Percentiles rank a stretch among this genome's conserved stretches.
Conservation (phyloP, 2,888 invertebrate genomes). For the Kryphioiulus occultus region DNA sequence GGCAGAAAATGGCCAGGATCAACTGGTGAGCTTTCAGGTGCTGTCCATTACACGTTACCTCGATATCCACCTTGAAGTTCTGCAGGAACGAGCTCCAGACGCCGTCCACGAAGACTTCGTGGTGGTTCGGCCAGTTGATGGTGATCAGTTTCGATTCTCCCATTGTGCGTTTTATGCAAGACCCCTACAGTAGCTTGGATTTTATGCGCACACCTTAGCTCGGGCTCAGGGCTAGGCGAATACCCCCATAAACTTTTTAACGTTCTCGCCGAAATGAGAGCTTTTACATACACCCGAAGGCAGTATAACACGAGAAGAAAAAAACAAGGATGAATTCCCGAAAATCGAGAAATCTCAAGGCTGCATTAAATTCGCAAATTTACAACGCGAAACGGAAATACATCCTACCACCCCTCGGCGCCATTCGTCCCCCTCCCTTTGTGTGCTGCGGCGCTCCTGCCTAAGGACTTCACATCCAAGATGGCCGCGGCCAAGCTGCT, state of each 20-base stretch:
- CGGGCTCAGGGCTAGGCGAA: too few species aligned
- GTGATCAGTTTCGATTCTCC: constrained; percentile 26
- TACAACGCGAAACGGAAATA: background rate
- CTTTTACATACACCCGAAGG: background rate
- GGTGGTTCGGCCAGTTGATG: constrained; percentile 24
- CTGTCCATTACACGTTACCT: constrained; percentile 42
- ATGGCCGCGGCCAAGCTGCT: background rate
- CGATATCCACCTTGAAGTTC: constrained; percentile 47
- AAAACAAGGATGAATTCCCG: background rate
- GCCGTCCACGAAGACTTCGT: constrained; percentile 33
- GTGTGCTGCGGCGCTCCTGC: background rate
- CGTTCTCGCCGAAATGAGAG: background rate
- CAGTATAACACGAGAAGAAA: background rate
- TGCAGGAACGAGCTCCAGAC: constrained; percentile 44
- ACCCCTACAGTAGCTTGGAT: background rate
- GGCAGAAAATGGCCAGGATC: constrained; percentile 50
- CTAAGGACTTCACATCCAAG: background rate
- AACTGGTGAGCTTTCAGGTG: constrained; percentile 47
- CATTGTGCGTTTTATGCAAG: constrained; percentile 2
- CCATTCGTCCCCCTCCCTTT: background rate
- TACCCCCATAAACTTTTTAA: constrained; percentile 1
- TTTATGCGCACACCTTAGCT: constrained; percentile 24
- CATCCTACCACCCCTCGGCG: background rate
- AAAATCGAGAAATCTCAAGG: background rate
- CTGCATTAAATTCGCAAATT: background rate